Evolutionary conservation across 53 echinoderm and acorn worm genomes (phyloP).

Genomic region (Patiria pectinifera): DNA sequence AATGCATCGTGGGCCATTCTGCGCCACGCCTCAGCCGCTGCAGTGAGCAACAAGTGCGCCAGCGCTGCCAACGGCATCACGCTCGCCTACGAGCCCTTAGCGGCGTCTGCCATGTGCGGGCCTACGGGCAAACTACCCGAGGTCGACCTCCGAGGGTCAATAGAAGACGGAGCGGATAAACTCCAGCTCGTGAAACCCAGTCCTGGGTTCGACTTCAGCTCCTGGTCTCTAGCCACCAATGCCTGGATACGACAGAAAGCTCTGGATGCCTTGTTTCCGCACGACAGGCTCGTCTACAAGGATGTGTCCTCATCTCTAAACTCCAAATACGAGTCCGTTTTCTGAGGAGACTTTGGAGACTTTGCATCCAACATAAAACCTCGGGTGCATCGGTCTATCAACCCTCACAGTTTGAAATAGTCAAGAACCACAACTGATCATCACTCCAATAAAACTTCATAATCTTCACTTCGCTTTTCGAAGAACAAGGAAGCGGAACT

Average conservation of each 20-base stretch:
- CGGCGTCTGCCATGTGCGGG: constrained; percentile 1
- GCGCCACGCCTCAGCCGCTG: neutral
- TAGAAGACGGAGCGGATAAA: constrained; percentile 15
- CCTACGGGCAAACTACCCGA: constrained; percentile 10
- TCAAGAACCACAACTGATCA: too few species aligned
- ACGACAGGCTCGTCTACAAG: neutral
- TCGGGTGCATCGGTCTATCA: too few species aligned
- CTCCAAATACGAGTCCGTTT: constrained; percentile 37
- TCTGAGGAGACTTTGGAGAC: neutral
- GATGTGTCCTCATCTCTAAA: neutral
- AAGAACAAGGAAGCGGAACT: too few species aligned
- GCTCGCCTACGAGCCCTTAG: constrained; percentile 14
- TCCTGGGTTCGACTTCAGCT: constrained; percentile 12
- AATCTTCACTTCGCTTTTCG: too few species aligned
- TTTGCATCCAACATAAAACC: too few species aligned
- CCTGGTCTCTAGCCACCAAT: constrained; percentile 49
- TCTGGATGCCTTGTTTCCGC: constrained; percentile 19
- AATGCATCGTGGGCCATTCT: neutral
- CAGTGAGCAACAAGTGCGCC: constrained; percentile 32
- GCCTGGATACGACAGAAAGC: constrained; percentile 56
- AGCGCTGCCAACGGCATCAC: constrained; percentile 22
- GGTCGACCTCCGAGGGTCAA: constrained; percentile 5
- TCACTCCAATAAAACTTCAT: too few species aligned
- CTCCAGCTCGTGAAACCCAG: neutral
- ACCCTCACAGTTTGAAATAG: too few species aligned